These are phyloP conservation scores for Drosophila tanythrix DNA, from an alignment of 2,888 invertebrate species.

Conservation along the genomic window DNA sequence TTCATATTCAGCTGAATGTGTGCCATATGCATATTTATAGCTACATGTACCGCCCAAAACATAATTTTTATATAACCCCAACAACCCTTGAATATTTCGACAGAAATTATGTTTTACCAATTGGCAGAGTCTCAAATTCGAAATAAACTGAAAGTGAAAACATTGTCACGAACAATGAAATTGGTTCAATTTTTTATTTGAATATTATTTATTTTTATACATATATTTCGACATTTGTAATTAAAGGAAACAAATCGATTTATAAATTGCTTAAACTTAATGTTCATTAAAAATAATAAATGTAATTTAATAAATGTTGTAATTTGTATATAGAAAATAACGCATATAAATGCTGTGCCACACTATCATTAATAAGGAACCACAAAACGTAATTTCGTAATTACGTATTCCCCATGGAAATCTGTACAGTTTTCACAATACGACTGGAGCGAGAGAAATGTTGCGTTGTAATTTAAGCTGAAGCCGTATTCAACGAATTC, in stretches of 20 bases:
- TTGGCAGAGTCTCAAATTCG: background rate
- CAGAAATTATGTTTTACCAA: background rate
- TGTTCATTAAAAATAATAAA: background rate
- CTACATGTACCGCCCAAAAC: background rate
- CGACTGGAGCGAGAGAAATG: background rate
- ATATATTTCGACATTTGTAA: too few relatives aligned
- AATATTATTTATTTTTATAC: background rate
- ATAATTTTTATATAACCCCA: background rate
- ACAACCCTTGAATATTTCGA: background rate
- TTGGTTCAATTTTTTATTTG: background rate
- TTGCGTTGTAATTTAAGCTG: conserved; percentile 6
- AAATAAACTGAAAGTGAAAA: background rate
- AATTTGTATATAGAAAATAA: background rate
- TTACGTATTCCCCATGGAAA: background rate
- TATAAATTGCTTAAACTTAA: background rate
- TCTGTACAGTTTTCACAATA: background rate
- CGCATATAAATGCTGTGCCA: background rate
- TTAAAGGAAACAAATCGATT: background rate
- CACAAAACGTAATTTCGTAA: background rate
- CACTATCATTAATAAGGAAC: background rate
- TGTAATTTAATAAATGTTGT: background rate
- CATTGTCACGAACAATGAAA: background rate
- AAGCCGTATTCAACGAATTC: conserved; percentile 5
- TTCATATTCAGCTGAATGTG: background rate
- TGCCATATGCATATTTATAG: background rate